Conservation (phyloP, 1,140 invertebrate genomes). For the Araneus ventricosus region DNA sequence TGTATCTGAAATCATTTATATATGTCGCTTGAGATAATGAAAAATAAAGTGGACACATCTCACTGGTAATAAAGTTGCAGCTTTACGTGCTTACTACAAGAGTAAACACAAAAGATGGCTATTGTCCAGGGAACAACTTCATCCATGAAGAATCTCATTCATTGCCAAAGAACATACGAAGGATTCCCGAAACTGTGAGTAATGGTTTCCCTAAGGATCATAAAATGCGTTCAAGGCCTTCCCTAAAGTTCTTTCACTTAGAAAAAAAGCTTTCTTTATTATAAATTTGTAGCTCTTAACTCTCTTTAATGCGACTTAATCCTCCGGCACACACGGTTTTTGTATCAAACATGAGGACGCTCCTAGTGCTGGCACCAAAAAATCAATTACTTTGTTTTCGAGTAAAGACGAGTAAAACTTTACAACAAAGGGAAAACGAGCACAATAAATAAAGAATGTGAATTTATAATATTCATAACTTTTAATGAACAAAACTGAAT, state of each 20-base stretch:
- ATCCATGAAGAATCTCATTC: slow-evolving; percentile 22
- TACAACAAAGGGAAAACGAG: too few species aligned
- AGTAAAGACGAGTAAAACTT: too few species aligned
- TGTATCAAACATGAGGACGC: too few species aligned
- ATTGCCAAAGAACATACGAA: background rate
- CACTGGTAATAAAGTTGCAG: slow-evolving; percentile 1
- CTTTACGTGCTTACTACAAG: slow-evolving; percentile 20
- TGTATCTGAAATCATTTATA: background rate
- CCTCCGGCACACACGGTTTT: too few species aligned
- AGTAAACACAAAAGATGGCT: slow-evolving; percentile 9
- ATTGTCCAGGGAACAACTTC: slow-evolving; percentile 13
- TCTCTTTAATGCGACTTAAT: background rate
- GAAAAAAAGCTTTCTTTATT: background rate
- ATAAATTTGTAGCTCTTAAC: background rate
- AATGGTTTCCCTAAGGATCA: slow-evolving; percentile 12
- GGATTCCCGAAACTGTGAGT: slow-evolving; percentile 18
- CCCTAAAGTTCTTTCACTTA: background rate
- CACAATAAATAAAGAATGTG: too few species aligned
- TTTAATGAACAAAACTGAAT: too few species aligned
- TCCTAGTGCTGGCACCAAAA: too few species aligned
- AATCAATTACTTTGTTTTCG: too few species aligned
- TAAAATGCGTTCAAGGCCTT: background rate
- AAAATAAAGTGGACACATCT: background rate
- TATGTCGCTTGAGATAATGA: slow-evolving; percentile 2
- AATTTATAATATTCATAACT: too few species aligned